phyloP scores from a whole-genome alignment of 2,113 vertebrate species.

The Microcebus murinus region DNA sequence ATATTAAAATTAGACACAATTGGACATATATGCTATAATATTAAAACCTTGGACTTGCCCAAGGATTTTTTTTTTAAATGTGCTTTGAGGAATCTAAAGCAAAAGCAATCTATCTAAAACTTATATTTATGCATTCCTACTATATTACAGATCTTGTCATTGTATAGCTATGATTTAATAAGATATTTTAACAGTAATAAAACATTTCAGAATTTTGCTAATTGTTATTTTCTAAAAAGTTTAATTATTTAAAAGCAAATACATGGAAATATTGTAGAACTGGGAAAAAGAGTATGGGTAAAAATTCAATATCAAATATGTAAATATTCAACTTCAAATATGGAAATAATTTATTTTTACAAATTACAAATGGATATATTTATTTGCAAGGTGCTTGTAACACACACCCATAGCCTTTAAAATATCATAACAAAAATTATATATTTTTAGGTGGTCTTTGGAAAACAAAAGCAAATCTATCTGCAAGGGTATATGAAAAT shows the following conservation, averaged over 20 bases:
- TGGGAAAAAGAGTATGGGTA: not conserved
- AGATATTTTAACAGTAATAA: not conserved
- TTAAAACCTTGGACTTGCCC: not conserved
- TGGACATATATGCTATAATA: not conserved
- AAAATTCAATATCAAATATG: conserved; percentile 13
- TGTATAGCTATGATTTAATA: not conserved
- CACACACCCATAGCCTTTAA: not conserved
- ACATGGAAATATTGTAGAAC: not conserved
- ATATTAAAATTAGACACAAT: not conserved
- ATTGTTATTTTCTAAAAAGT: conserved; percentile 11
- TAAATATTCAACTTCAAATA: not conserved
- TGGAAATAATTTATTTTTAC: not conserved
- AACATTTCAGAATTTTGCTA: not conserved
- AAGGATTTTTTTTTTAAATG: not conserved
- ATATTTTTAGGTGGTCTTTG: not conserved
- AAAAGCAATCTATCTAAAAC: not conserved
- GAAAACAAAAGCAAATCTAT: conserved; percentile 13
- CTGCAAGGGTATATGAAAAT: not conserved
- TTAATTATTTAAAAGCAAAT: conserved; percentile 8
- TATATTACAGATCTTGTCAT: not conserved
- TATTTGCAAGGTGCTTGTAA: not conserved
- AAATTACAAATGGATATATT: not conserved
- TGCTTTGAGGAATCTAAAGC: not conserved
- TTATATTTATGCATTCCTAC: not conserved
- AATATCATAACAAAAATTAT: not conserved